Percentiles rank a stretch among this genome's conserved stretches.
phyloP scores from a whole-genome alignment of 2,888 invertebrate genomes.

The Coenonympha glycerion region DNA sequence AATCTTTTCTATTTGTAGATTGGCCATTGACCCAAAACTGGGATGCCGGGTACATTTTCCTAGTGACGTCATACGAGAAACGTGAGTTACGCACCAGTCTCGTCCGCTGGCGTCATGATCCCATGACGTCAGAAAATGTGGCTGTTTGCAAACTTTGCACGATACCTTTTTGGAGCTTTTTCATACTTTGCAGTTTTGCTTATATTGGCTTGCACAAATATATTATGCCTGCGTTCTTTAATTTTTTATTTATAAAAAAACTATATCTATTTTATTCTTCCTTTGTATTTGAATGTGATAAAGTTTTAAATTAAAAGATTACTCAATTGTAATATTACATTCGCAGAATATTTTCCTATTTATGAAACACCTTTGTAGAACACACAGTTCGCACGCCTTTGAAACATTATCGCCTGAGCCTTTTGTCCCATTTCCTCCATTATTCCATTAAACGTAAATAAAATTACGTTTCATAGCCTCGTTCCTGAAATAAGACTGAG shows the following conservation, averaged over 20 bases:
- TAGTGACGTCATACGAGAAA: slow-evolving; percentile 72
- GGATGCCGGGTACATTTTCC: slow-evolving; percentile 73
- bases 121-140: slow-evolving; percentile 51
- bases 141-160: too few species aligned
- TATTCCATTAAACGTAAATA: slow-evolving; percentile 18
- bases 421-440: slow-evolving; percentile 15
- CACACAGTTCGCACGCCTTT: slow-evolving; percentile 15
- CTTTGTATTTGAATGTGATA: not conserved
- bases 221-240: not conserved
- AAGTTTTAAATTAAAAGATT: too few species aligned
- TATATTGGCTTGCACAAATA: slow-evolving; percentile 12
- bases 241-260: not conserved
- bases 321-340: not conserved
- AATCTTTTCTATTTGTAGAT: slow-evolving; percentile 72
- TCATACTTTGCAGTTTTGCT: slow-evolving; percentile 13
- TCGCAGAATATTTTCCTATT: slow-evolving; percentile 10
- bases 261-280: not conserved
- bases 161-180: slow-evolving; percentile 7
- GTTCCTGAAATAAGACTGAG: slow-evolving; percentile 20
- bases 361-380: slow-evolving; percentile 15
- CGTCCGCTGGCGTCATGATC: slow-evolving; percentile 39
- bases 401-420: slow-evolving; percentile 14
- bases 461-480: slow-evolving; percentile 16
- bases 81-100: slow-evolving; percentile 59
- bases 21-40: slow-evolving; percentile 74